Conservation (phyloP, 2,113 vertebrate genomes). For the Sitta europaea region DNA sequence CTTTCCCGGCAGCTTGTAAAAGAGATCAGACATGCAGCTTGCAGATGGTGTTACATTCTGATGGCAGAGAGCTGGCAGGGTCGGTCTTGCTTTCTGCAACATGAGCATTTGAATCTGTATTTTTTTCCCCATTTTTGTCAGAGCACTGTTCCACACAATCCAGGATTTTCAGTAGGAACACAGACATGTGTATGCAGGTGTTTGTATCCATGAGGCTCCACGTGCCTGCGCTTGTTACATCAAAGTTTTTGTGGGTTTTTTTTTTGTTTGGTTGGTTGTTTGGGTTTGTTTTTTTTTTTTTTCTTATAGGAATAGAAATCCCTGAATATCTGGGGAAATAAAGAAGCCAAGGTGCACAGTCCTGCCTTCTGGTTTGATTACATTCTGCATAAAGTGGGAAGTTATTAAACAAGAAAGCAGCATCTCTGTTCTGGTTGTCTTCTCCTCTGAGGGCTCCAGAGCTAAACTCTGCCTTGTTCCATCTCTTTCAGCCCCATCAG, state of each 20-base stretch:
- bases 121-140: neutral
- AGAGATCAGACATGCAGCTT: neutral
- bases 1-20: neutral
- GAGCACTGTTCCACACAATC: neutral
- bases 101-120: neutral
- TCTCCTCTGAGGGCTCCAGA: neutral
- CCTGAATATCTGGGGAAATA: neutral
- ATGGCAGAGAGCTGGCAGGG: neutral
- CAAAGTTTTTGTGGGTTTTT: neutral
- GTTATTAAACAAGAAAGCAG: neutral
- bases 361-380: neutral
- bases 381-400: neutral
- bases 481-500: neutral
- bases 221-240: neutral
- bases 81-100: neutral
- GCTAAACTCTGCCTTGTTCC: neutral
- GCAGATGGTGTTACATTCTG: neutral
- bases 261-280: too few species aligned
- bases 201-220: fast-evolving
- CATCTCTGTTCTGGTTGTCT: neutral
- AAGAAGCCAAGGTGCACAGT: neutral
- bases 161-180: neutral
- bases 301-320: neutral
- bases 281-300: too few species aligned
- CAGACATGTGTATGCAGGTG: neutral